Evolutionary conservation across 2,797 vertebrate genomes (phyloP).

Genomic region (Phaenicophaeus curvirostris): DNA sequence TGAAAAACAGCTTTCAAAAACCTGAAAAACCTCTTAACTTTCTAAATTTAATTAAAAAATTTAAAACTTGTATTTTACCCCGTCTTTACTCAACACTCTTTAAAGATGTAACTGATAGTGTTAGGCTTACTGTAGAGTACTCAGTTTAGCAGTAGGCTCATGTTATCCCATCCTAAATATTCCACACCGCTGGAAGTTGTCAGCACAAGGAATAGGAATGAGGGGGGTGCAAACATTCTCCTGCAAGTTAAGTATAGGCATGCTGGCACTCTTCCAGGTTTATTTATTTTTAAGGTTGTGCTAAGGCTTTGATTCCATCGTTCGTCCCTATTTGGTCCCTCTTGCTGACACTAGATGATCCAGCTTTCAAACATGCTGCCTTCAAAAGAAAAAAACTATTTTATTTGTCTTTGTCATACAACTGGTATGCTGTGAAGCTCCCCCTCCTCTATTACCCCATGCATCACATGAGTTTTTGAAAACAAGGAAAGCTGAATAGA

Average conservation of each 20-base stretch:
- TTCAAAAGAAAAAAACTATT: neutral
- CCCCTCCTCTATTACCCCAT: accelerated
- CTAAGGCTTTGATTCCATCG: neutral
- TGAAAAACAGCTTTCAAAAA: neutral
- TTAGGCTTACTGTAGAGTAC: neutral
- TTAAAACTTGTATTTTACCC: neutral
- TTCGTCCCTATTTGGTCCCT: neutral
- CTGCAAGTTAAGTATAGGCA: neutral
- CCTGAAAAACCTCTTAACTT: neutral
- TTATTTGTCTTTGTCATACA: neutral
- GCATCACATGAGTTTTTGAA: neutral
- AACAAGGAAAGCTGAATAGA: neutral
- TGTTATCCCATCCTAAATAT: neutral
- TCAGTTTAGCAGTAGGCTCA: neutral
- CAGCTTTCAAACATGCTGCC: neutral
- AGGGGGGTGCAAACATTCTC: neutral
- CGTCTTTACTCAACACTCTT: neutral
- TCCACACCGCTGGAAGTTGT: conserved; percentile 39
- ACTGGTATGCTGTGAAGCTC: neutral
- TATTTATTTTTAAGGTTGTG: conserved; percentile 24
- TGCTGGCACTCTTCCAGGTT: neutral
- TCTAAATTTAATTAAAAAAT: neutral
- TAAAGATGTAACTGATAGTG: neutral
- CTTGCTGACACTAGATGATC: neutral
- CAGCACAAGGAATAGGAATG: neutral